These are phyloP conservation scores for Turritopsis rubra DNA, from an alignment of 30 jellyfish, hydroid and myxozoan genomes.

Conservation along the genomic window DNA sequence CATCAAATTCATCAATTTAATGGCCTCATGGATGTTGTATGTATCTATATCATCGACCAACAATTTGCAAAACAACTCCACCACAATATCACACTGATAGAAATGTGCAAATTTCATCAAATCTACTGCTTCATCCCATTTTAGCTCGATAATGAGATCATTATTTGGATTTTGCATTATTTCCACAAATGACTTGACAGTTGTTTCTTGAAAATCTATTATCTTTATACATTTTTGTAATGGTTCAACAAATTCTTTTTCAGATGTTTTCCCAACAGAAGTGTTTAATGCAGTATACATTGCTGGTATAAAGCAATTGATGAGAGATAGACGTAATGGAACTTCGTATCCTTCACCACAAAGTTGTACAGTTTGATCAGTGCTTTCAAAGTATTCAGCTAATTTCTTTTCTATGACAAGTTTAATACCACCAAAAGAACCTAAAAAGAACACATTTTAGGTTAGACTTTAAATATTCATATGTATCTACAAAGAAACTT, in stretches of 20 bases:
- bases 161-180: not conserved
- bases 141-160: not conserved
- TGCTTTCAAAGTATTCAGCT: not conserved
- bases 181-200: not conserved
- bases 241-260: not conserved
- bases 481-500: too few species aligned
- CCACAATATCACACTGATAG: not conserved
- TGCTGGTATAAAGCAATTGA: not conserved
- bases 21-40: not conserved
- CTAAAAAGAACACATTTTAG: too few species aligned
- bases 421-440: not conserved
- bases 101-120: not conserved
- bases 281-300: not conserved
- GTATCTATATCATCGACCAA: not conserved
- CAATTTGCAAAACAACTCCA: not conserved
- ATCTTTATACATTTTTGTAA: not conserved
- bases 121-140: not conserved
- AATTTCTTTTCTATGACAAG: not conserved
- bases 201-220: not conserved
- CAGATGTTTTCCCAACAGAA: not conserved
- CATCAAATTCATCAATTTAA: not conserved
- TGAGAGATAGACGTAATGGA: not conserved
- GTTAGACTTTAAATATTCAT: too few species aligned
- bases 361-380: not conserved
- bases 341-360: not conserved